Evolutionary conservation across 1,140 invertebrate species (phyloP).

Genomic region (Drosophila parabipectinata): DNA sequence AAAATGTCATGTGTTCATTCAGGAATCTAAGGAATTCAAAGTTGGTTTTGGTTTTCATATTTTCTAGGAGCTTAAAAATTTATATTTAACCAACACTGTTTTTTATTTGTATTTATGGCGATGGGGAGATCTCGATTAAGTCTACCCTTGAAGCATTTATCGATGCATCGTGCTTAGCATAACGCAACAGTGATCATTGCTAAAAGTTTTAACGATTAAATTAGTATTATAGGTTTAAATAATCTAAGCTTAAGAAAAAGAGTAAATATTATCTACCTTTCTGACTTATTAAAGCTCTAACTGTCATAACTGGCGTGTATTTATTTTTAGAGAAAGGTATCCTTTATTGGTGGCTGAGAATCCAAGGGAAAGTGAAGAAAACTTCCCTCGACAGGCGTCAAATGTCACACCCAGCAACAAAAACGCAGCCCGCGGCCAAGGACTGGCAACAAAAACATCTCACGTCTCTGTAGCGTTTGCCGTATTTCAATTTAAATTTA

Average conservation of each 20-base stretch:
- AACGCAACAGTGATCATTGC: no score
- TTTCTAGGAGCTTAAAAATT: no score
- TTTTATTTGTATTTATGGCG: no score
- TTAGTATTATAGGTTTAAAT: no score
- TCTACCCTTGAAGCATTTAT: no score
- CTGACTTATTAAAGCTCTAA: conserved; percentile 59
- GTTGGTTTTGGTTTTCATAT: conserved; percentile 3
- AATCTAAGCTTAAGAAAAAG: no score
- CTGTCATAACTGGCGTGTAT: conserved; percentile 44
- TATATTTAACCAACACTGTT: no score
- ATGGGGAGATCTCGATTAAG: no score
- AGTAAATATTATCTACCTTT: no score
- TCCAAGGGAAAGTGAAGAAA: conserved; percentile 19
- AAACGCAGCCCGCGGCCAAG: conserved; percentile 47
- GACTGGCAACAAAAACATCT: conserved; percentile 33
- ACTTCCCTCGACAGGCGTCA: conserved; percentile 37
- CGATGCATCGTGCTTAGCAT: no score
- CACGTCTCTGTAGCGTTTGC: conserved; percentile 38
- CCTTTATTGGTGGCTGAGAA: neutral
- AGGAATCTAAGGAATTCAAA: conserved; percentile 6
- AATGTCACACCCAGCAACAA: conserved; percentile 58
- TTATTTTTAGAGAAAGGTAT: neutral
- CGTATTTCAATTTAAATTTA: conserved; percentile 64
- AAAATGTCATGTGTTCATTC: no score
- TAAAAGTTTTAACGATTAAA: no score